Conservation (phyloP, 2,113 vertebrate genomes). For the Sylvia atricapilla region DNA sequence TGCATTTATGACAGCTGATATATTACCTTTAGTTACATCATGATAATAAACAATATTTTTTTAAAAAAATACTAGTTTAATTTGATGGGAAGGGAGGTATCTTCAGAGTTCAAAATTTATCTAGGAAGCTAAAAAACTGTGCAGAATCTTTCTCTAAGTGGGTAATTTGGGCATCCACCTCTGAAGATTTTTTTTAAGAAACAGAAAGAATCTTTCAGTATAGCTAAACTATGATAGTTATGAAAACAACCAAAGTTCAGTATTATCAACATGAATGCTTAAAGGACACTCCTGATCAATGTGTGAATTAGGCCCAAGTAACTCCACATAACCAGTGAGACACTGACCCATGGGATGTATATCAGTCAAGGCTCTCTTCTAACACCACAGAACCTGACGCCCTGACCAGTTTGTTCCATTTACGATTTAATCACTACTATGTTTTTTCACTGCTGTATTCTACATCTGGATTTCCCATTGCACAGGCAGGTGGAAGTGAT, state of each 20-base stretch:
- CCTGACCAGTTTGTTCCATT: background rate
- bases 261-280: background rate
- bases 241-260: background rate
- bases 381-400: background rate
- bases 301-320: background rate
- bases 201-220: background rate
- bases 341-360: background rate
- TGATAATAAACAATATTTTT: background rate
- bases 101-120: background rate
- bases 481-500: background rate
- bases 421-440: background rate
- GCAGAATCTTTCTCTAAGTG: background rate
- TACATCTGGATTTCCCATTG: background rate
- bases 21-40: background rate
- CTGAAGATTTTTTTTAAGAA: background rate
- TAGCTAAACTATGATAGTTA: background rate
- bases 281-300: background rate
- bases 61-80: background rate
- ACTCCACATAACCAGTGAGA: background rate
- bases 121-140: background rate
- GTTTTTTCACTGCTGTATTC: rapidly evolving
- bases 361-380: background rate
- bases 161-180: background rate
- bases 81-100: background rate
- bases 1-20: background rate